A percentile compares a stretch with the other conserved stretches of the same genome.
phyloP scores from a whole-genome alignment of 2,113 vertebrate genomes.

The Bombycilla garrulus region DNA sequence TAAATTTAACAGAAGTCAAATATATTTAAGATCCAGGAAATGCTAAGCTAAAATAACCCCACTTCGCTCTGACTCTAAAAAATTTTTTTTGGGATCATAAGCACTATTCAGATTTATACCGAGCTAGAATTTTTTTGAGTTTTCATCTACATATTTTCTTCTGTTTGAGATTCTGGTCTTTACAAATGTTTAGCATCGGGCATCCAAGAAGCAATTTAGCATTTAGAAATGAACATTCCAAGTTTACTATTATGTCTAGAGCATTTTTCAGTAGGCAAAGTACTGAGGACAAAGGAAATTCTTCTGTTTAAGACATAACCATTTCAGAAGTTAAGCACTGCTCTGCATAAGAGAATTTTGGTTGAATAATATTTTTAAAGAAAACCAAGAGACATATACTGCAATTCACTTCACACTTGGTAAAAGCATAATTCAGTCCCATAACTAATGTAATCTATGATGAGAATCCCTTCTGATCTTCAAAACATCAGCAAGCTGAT shows the following conservation, averaged over 20 bases:
- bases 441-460: background rate
- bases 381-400: background rate
- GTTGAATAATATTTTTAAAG: background rate
- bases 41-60: background rate
- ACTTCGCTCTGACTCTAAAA: background rate
- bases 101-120: background rate
- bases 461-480: background rate
- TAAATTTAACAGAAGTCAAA: conserved; percentile 40
- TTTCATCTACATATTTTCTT: background rate
- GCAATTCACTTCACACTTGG: background rate
- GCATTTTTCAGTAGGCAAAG: background rate
- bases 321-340: background rate
- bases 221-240: background rate
- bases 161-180: background rate
- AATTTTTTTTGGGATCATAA: conserved; percentile 25
- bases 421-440: background rate
- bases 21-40: conserved; percentile 6
- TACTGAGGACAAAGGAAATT: background rate
- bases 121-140: background rate
- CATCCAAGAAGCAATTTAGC: background rate
- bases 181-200: background rate
- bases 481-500: background rate
- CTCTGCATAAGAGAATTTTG: background rate
- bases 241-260: background rate
- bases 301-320: background rate